Percentiles rank a stretch among this genome's conserved stretches.
Conservation (phyloP, 1,140 invertebrate genomes). For the Pristionchus pacificus region DNA sequence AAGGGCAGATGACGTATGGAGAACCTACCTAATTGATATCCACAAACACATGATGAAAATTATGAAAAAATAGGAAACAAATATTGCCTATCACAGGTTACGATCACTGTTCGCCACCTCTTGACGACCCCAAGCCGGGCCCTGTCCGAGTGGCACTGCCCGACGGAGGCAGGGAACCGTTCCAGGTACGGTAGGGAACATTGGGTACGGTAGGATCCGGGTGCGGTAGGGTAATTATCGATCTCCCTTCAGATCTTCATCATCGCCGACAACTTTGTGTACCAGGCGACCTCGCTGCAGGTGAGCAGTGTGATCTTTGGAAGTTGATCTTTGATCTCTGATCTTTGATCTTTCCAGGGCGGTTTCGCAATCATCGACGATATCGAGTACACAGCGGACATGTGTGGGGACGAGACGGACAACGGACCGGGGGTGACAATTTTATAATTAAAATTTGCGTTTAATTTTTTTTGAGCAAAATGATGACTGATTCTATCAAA, state of each 20-base stretch:
- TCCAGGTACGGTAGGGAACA: constrained; percentile 39
- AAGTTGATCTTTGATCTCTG: neutral
- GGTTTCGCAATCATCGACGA: constrained; percentile 55
- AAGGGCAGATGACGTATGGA: no score
- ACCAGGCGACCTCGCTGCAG: constrained; percentile 37
- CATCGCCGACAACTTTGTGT: constrained; percentile 54
- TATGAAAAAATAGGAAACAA: no score
- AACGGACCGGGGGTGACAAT: constrained; percentile 9
- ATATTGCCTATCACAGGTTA: no score
- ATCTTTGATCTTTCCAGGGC: constrained; percentile 26
- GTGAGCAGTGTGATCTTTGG: no score
- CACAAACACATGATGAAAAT: no score
- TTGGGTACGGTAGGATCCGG: neutral
- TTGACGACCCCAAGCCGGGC: constrained; percentile 51
- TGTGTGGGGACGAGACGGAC: constrained; percentile 34
- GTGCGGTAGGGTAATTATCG: no score
- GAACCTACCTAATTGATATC: no score
- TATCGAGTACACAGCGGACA: constrained; percentile 52
- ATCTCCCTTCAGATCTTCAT: constrained; percentile 45
- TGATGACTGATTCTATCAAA: neutral
- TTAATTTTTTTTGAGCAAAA: constrained; percentile 3
- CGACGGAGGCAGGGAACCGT: constrained; percentile 42
- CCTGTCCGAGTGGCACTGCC: constrained; percentile 47
- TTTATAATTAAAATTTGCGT: neutral
- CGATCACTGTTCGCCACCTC: constrained; percentile 46